These are phyloP conservation scores for Alectura lathami DNA, from an alignment of 2,113 vertebrate genomes.

Conservation along the genomic window DNA sequence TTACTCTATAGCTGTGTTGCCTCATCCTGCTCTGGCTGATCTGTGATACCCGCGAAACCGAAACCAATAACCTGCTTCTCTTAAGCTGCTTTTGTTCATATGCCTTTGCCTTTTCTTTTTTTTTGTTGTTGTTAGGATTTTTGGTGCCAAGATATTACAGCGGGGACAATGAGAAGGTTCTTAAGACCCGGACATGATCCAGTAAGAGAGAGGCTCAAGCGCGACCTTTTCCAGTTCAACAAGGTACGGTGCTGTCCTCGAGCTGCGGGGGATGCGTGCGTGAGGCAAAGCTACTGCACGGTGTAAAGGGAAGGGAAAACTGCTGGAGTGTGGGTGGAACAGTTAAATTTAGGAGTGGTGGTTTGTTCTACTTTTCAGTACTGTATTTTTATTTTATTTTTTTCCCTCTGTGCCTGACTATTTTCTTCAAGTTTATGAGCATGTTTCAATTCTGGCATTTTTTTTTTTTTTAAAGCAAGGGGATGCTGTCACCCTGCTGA, in stretches of 20 bases:
- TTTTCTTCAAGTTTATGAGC: neutral
- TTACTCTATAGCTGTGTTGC: slow-evolving; percentile 7
- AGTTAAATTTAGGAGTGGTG: slow-evolving; percentile 30
- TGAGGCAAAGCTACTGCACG: neutral
- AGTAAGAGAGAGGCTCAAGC: slow-evolving; percentile 89
- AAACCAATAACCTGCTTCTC: slow-evolving; percentile 44
- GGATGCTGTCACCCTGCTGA: neutral
- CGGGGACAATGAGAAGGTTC: slow-evolving; percentile 91
- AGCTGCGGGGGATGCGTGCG: neutral
- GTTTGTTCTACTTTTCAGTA: neutral
- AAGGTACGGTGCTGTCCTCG: slow-evolving; percentile 80
- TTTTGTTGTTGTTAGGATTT: slow-evolving; percentile 35
- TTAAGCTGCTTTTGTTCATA: neutral
- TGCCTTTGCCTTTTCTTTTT: neutral
- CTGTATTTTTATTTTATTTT: neutral
- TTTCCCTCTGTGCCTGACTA: neutral
- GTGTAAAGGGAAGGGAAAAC: neutral
- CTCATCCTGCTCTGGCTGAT: neutral
- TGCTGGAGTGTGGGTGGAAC: neutral
- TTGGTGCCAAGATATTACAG: slow-evolving; percentile 40
- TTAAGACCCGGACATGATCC: slow-evolving; percentile 91
- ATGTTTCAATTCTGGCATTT: neutral
- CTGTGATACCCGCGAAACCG: slow-evolving; percentile 5
- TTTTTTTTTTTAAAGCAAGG: neutral
- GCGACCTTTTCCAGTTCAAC: slow-evolving; percentile 95